Evolutionary conservation across 2,888 invertebrate species (phyloP), one percentile per base, ranked within the genome.

Genomic region (Pharmacophagus antenor): DNA sequence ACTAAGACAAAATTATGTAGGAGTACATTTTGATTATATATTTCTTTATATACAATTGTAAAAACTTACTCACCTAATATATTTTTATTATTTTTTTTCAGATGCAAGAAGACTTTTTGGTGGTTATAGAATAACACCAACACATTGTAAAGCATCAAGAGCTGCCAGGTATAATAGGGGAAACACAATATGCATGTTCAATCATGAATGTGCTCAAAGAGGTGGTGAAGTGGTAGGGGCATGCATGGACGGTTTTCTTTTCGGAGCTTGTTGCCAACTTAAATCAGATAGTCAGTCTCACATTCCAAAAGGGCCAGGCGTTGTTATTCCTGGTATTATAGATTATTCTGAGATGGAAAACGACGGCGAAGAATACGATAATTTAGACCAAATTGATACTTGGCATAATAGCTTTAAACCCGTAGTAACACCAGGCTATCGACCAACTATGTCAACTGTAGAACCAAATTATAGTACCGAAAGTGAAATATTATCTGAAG

Each of bases 181-280:
- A 0, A 94, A 94, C 44, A 95, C 95, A 42, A 94, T 96, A 73
- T 97, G 97, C 84, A 97, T 97, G 97, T 98, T 97, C 90, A 97
- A 97, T 85, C 96, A 96, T 74, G 97, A 97, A 77, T 97, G 97
- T 77, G 91, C 92, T 0, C 94, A 94, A 68, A 90, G 95, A 64
- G 93, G 93, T 0, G 97, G 97, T 0, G 94, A 95, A 76, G 97
- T 67, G 0, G 95, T 97, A 0, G 97, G 97, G 0, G 95, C 97
- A 0, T 98, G 97, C 75, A 96, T 97, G 95, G 97, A 97, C 73
- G 96, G 97, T 0, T 96, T 96, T 78, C 92, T 96, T n/a, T 97
- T 97, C 72, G 97, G 97, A 1, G 96, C 97, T 0, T 98, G 97
- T 80, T 98, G 97, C 74, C 95, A 95, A 72, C 91, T 97, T 23